A percentile compares a stretch with the other conserved stretches of the same genome.
These are phyloP conservation scores for Eupithecia pulchellata DNA, from an alignment of 2,888 invertebrate genomes.

Conservation along the genomic window DNA sequence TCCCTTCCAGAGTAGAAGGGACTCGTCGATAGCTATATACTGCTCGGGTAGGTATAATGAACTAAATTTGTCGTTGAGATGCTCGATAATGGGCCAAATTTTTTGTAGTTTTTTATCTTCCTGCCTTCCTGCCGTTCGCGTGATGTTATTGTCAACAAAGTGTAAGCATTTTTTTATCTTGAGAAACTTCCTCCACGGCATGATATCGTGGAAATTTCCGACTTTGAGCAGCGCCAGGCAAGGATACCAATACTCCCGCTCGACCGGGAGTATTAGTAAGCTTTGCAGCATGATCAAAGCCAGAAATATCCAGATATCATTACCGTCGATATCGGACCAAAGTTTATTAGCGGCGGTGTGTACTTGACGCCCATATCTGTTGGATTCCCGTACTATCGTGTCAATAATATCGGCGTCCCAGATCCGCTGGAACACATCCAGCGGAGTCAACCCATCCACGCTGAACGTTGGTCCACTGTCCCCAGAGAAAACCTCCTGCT, in stretches of 20 bases:
- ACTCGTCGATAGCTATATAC: no score
- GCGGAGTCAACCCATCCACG: constrained; percentile 4
- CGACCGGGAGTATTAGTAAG: constrained; percentile 11
- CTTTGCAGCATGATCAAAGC: constrained; percentile 14
- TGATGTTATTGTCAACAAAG: not conserved
- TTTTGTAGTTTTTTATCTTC: not conserved
- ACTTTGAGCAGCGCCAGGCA: not conserved
- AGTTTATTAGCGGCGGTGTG: not conserved
- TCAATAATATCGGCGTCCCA: not conserved
- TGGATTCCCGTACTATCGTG: not conserved
- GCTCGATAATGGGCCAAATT: no score
- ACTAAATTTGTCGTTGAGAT: no score
- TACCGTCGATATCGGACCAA: not conserved
- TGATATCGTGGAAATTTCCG: not conserved
- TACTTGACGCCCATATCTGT: not conserved
- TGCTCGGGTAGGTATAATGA: no score
- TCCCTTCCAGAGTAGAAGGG: no score
- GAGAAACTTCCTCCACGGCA: not conserved
- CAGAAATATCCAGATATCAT: constrained; percentile 1
- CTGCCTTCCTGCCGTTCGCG: no score
- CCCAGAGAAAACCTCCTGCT: constrained; percentile 9
- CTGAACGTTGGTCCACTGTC: constrained; percentile 5
- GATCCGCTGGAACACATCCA: not conserved
- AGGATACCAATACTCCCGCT: constrained; percentile 10
- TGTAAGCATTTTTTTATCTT: not conserved